These are phyloP conservation scores for Drosophila gunungcola DNA, from an alignment of 1,140 invertebrate genomes.

Conservation along the genomic window DNA sequence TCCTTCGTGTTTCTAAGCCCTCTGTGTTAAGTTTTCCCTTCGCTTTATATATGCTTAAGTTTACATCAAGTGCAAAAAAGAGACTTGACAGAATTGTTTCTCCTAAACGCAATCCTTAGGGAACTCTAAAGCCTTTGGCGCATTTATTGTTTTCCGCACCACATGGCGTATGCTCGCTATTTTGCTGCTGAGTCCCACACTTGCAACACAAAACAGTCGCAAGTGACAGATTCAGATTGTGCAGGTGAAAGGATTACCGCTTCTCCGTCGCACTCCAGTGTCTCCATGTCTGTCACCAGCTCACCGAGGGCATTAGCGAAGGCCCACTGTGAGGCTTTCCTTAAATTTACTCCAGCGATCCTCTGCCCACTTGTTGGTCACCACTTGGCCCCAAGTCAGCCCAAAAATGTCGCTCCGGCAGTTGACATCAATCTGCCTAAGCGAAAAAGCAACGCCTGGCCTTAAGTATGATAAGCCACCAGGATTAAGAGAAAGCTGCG, in stretches of 20 bases:
- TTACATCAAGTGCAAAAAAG: neutral
- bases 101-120: neutral
- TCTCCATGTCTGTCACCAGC: constrained; percentile 18
- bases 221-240: constrained; percentile 26
- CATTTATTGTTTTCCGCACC: constrained; percentile 24
- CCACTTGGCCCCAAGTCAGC: constrained; percentile 46
- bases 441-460: constrained; percentile 20
- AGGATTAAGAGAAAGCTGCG: constrained; percentile 28
- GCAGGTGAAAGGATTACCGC: constrained; percentile 39
- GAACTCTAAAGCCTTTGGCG: constrained; percentile 1
- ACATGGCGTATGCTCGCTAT: constrained; percentile 7
- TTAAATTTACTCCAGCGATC: constrained; percentile 40
- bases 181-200: constrained; percentile 6
- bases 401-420: constrained; percentile 39
- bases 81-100: neutral
- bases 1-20: too few relatives aligned
- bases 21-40: neutral
- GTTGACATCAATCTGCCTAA: constrained; percentile 41
- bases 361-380: constrained; percentile 41
- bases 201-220: constrained; percentile 9
- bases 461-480: constrained; percentile 43
- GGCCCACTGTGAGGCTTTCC: constrained; percentile 16
- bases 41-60: neutral
- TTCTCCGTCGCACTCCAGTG: constrained; percentile 22
- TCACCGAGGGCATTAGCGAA: constrained; percentile 17